Evolutionary conservation across 2,113 vertebrate genomes (phyloP), one percentile per base, ranked within the genome.

Genomic region (Saccopteryx bilineata): DNA sequence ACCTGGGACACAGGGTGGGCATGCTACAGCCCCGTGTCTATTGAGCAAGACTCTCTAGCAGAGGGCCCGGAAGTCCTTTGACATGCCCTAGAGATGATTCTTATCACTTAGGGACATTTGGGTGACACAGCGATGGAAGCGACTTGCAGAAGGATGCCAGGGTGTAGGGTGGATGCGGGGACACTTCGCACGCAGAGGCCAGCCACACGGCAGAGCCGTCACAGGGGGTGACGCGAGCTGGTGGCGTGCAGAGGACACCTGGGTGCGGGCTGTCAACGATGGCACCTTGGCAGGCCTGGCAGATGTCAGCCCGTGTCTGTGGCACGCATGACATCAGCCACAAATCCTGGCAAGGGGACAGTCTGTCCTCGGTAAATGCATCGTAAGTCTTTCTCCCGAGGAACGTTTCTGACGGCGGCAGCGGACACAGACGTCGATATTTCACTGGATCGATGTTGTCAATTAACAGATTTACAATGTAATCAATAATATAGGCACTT

Each of bases 301-400:
- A 23, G 86, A 80, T 56, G 82, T 96, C 95, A 95, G 33, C 78
- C 91, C 61, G 13, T 79, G 24, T 96, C 94, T 83, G 58, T 91
- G 91, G 89, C 75, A 18, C 50, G 89, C 75, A 96, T 94, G 91
- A 95, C 93, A 72, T 1, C 87, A 46, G 48, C 26, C 89, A 96
- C 97, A 97, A 97, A 97, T 97, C 91, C 68, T 93, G 19, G 65
- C 33, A 31, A 80, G 85, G 85, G 78, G 82, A 96, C 91, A 86
- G 86, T 84, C 61, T 72, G 90, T 91, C 91, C 95, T 89, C 86
- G 93, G 94, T 74, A 91, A 95, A 93, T 94, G 74, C 24, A 87
- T 95, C 96, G 54, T 96, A 93, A 94, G 94, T 97, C 94, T 97
- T 95, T 80, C 89, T 71, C 48, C 31, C 7, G 50, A 24, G 88